phyloP scores from a whole-genome alignment of 2,797 vertebrate species.

The Sphenodon punctatus region DNA sequence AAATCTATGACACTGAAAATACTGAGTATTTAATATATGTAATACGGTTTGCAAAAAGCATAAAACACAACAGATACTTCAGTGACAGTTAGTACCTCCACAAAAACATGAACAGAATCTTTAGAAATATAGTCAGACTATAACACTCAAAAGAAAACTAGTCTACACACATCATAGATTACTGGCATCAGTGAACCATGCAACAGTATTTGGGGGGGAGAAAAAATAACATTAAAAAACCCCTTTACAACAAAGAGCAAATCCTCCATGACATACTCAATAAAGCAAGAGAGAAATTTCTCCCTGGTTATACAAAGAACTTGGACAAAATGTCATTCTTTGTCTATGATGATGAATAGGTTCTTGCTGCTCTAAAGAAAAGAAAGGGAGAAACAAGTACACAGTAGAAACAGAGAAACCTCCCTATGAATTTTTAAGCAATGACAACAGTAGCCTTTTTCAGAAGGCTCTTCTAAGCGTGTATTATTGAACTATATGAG shows the following conservation, averaged over 20 bases:
- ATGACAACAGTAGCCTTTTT: not conserved
- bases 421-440: not conserved
- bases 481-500: not conserved
- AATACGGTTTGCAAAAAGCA: not conserved
- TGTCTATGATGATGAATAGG: conserved; percentile 40
- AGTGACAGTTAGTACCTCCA: not conserved
- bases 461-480: not conserved
- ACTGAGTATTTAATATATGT: not conserved
- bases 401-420: not conserved
- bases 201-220: not conserved
- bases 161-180: not conserved
- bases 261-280: conserved; percentile 15
- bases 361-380: not conserved
- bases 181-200: not conserved
- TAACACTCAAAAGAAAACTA: not conserved
- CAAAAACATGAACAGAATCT: not conserved
- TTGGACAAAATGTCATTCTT: conserved; percentile 44
- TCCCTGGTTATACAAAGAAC: conserved; percentile 28
- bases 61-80: not conserved
- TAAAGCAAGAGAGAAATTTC: conserved; percentile 42
- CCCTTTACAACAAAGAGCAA: conserved; percentile 17
- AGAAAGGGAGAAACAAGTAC: not conserved
- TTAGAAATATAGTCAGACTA: conserved; percentile 21
- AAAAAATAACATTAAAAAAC: not conserved
- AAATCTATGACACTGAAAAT: not conserved